phyloP scores from a whole-genome alignment of 2,888 invertebrate species.

The Polylopha cassiicola region DNA sequence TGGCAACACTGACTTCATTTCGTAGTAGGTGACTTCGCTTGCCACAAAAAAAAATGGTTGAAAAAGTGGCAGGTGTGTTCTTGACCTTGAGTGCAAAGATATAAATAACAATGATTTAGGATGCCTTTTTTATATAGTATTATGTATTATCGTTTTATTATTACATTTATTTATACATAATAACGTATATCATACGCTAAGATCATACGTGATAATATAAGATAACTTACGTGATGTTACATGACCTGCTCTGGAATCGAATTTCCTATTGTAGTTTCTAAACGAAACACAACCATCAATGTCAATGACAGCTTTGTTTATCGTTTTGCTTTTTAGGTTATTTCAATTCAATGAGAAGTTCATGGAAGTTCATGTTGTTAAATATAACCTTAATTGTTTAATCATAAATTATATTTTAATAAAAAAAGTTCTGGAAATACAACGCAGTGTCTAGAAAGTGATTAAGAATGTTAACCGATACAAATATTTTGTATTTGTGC shows the following conservation, averaged over 20 bases:
- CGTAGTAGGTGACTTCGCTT: conserved; percentile 1
- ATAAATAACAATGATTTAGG: no score
- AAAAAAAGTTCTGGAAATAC: not conserved
- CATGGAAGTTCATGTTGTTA: conserved; percentile 11
- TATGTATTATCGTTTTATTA: no score
- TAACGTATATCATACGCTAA: no score
- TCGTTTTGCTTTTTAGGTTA: conserved; percentile 9
- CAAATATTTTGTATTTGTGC: conserved; percentile 45
- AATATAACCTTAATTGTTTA: not conserved
- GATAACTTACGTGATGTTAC: not conserved
- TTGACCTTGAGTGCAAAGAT: no score
- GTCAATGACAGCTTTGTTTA: not conserved
- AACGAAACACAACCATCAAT: conserved; percentile 8
- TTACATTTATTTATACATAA: no score
- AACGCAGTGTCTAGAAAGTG: not conserved
- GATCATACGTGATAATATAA: not conserved
- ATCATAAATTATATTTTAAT: not conserved
- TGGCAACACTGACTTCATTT: no score
- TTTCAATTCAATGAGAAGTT: no score
- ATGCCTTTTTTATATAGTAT: no score
- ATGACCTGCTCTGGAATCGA: no score
- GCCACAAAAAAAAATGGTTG: conserved; percentile 13
- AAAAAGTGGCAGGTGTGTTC: no score
- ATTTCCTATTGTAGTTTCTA: not conserved
- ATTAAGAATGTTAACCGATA: conserved; percentile 10